Conservation (phyloP, 2,113 vertebrate species). For the Melospiza melodia region DNA sequence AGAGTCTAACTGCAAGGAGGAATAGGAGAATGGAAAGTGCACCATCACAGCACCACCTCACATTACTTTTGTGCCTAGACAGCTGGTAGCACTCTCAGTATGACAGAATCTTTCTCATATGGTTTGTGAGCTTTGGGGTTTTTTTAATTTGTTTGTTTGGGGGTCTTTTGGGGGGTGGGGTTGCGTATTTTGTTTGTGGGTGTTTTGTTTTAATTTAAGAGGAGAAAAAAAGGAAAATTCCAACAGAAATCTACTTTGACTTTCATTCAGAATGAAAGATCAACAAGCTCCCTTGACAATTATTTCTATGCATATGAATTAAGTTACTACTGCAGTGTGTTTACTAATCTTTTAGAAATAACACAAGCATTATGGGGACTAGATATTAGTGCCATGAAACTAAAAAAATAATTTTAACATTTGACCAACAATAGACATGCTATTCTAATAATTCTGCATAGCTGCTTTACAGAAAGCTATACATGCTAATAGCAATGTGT, state of each 20-base stretch:
- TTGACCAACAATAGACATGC: constrained; percentile 36
- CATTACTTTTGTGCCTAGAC: neutral
- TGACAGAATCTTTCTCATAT: neutral
- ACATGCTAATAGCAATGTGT: neutral
- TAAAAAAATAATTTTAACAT: constrained; percentile 48
- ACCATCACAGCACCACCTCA: neutral
- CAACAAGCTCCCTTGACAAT: constrained; percentile 70
- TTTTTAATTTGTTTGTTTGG: neutral
- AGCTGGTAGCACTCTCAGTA: neutral
- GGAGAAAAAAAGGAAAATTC: constrained; percentile 22
- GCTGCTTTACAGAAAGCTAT: constrained; percentile 13
- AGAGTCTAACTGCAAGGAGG: neutral
- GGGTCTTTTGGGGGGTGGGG: neutral
- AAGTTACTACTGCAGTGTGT: constrained; percentile 43
- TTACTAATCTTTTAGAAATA: constrained; percentile 68
- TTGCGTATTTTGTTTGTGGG: neutral
- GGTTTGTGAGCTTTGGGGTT: neutral
- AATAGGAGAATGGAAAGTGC: neutral
- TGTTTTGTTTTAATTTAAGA: neutral
- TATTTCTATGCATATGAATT: constrained; percentile 77
- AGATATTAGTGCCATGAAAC: constrained; percentile 32
- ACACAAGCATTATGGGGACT: constrained; percentile 26
- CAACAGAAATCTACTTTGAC: constrained; percentile 60
- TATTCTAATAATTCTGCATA: constrained; percentile 1
- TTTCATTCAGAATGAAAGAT: constrained; percentile 69